A percentile compares a stretch with the other conserved stretches of the same genome.
These are phyloP conservation scores for Morelia viridis DNA, from an alignment of 2,797 vertebrate species.

Conservation along the genomic window DNA sequence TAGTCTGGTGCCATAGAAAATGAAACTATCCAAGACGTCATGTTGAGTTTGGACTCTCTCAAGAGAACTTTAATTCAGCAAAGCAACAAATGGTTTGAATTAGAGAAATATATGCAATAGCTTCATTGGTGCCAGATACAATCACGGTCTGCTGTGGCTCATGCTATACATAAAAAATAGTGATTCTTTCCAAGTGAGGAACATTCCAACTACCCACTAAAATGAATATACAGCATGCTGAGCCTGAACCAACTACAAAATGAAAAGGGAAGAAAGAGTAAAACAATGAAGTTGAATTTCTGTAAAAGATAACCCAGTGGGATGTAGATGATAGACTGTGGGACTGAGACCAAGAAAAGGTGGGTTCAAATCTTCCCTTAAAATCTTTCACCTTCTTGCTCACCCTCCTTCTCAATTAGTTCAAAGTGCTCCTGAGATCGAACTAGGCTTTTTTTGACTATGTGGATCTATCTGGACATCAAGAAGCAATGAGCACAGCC, in stretches of 20 bases:
- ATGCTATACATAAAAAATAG: conserved; percentile 21
- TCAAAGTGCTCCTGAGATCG: background rate
- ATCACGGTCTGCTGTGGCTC: conserved; percentile 40
- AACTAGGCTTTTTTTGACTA: background rate
- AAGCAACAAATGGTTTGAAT: conserved; percentile 52
- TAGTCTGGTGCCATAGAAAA: conserved; percentile 44
- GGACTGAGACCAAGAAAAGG: background rate
- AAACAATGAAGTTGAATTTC: background rate
- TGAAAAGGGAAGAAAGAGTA: background rate
- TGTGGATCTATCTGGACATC: background rate
- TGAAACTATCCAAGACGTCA: conserved; percentile 47
- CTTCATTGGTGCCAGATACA: conserved; percentile 24
- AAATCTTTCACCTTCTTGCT: background rate
- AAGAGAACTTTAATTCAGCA: conserved; percentile 47
- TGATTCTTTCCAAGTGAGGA: conserved; percentile 32
- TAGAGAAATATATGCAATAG: conserved; percentile 36
- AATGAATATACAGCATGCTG: conserved; percentile 1
- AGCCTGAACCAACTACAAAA: conserved; percentile 31
- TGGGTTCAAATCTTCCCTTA: background rate
- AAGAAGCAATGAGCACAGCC: background rate
- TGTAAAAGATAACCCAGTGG: background rate
- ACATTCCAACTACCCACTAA: conserved; percentile 3
- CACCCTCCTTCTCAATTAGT: background rate
- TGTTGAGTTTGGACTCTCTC: conserved; percentile 33
- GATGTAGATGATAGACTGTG: background rate